Evolutionary conservation across 2,797 vertebrate species (phyloP).

Genomic region (Danio jaintianensis): DNA sequence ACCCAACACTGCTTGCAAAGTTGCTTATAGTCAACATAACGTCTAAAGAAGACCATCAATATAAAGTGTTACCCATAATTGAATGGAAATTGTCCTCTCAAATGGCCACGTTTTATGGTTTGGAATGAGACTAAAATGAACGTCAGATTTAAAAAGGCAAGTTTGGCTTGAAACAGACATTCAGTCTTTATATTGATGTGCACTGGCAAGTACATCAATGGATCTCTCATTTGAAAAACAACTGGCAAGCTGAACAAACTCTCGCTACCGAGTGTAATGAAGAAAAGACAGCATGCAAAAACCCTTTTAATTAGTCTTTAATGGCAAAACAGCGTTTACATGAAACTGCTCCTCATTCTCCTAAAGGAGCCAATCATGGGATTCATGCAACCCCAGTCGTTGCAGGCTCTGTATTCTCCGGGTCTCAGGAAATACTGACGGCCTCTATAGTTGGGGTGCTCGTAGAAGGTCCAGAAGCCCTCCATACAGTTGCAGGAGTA

Average conservation of each 20-base stretch:
- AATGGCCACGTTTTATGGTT: slow-evolving; percentile 10
- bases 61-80: too few relatives aligned
- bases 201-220: slow-evolving; percentile 13
- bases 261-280: background rate
- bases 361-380: slow-evolving; percentile 82
- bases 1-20: too few relatives aligned
- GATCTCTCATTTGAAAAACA: background rate
- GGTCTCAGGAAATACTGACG: slow-evolving; percentile 81
- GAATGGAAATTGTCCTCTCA: background rate
- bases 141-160: background rate
- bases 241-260: slow-evolving; percentile 9
- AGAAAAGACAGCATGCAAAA: slow-evolving; percentile 14
- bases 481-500: slow-evolving; percentile 80
- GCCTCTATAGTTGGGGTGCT: slow-evolving; percentile 82
- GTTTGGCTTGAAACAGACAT: background rate
- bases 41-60: too few relatives aligned
- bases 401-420: slow-evolving; percentile 77
- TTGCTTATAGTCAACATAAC: too few relatives aligned
- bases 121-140: slow-evolving; percentile 7
- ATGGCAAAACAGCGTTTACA: slow-evolving; percentile 63
- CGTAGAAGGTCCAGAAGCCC: slow-evolving; percentile 83
- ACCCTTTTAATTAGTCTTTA: slow-evolving; percentile 59
- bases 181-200: slow-evolving; percentile 14
- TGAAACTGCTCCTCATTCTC: slow-evolving; percentile 74
- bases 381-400: slow-evolving; percentile 79